Evolutionary conservation across 2,888 invertebrate species (phyloP).

Genomic region (Zhengitettix transpicula): DNA sequence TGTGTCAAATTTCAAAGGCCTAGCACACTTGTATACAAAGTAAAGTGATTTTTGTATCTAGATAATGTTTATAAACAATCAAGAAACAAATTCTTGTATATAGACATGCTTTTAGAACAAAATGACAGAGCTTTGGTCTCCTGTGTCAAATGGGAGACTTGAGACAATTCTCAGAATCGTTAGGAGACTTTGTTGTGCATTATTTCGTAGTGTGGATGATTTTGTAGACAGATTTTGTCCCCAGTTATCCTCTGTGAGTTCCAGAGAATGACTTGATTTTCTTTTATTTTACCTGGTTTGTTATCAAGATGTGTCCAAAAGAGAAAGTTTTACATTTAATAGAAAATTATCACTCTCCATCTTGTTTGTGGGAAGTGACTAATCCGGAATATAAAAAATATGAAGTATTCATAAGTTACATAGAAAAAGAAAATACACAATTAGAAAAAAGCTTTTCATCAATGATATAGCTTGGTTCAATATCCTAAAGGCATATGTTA

Average conservation of each 20-base stretch:
- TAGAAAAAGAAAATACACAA: not conserved
- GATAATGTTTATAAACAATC: not conserved
- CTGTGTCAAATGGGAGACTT: too few species aligned
- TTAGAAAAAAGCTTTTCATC: not conserved
- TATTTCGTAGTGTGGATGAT: too few species aligned
- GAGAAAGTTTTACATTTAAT: not conserved
- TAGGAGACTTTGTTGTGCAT: not conserved
- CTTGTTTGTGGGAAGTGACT: too few species aligned
- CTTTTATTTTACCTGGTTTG: not conserved
- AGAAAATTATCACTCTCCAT: not conserved
- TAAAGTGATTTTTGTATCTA: not conserved
- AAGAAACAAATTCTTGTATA: too few species aligned
- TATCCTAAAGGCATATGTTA: not conserved
- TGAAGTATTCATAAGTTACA: not conserved
- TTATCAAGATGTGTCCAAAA: not conserved
- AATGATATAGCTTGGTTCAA: not conserved
- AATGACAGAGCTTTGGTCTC: too few species aligned
- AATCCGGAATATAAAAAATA: not conserved
- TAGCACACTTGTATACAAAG: not conserved
- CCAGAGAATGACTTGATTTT: not conserved
- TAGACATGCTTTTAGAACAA: too few species aligned
- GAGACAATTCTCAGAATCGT: too few species aligned
- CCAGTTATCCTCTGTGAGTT: too few species aligned
- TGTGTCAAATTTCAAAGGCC: too few species aligned
- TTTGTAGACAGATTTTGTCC: not conserved